These are phyloP conservation scores for Myrmecophaga tridactyla DNA, from an alignment of 2,113 vertebrate species.

Conservation along the genomic window DNA sequence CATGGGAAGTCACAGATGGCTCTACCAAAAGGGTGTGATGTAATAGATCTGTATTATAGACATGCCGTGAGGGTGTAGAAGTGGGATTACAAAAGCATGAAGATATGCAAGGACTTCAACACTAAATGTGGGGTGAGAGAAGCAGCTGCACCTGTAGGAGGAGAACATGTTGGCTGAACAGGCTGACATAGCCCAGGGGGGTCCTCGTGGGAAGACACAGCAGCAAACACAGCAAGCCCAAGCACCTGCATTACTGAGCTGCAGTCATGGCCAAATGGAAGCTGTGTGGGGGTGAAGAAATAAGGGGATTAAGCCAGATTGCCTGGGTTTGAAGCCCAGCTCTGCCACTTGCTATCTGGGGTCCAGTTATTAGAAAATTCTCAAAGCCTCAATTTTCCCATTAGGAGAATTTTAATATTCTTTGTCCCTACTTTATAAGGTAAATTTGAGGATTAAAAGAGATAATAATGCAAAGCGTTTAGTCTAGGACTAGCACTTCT, in stretches of 20 bases:
- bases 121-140: not conserved
- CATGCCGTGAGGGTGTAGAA: not conserved
- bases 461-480: not conserved
- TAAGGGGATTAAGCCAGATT: not conserved
- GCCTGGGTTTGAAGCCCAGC: too few relatives aligned
- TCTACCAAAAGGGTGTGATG: not conserved
- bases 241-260: not conserved
- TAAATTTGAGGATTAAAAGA: not conserved
- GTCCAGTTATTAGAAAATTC: not conserved
- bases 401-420: not conserved
- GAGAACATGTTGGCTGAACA: not conserved
- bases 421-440: not conserved
- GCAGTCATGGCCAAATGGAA: not conserved
- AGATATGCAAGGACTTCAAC: not conserved
- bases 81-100: not conserved
- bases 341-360: not conserved
- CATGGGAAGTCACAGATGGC: not conserved
- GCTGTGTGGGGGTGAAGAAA: not conserved
- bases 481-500: not conserved
- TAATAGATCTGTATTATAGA: not conserved
- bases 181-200: too few relatives aligned
- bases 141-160: not conserved
- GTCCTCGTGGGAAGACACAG: not conserved
- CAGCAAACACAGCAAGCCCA: fast-evolving
- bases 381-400: not conserved